Percentiles rank a stretch among this genome's conserved stretches.
These are phyloP conservation scores for Dusona sp. DNA, from an alignment of 2,888 invertebrate species.

Conservation along the genomic window DNA sequence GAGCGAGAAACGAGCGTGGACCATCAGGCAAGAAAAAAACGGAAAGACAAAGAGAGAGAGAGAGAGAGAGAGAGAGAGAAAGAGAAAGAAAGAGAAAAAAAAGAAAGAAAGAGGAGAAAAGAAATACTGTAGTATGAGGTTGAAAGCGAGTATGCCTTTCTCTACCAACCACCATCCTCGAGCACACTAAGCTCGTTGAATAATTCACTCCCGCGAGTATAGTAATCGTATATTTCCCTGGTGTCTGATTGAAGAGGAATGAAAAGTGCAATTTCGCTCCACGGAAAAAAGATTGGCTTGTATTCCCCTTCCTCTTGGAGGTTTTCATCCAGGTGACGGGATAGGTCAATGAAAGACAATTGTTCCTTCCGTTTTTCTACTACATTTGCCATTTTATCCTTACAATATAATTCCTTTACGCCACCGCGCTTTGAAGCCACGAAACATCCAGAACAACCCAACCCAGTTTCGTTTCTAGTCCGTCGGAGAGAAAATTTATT, in stretches of 20 bases:
- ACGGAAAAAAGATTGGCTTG: constrained; percentile 65
- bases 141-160: constrained; percentile 40
- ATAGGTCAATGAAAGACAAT: constrained; percentile 36
- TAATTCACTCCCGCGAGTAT: constrained; percentile 65
- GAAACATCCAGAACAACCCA: constrained; percentile 13
- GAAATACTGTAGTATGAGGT: background rate
- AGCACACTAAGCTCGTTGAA: constrained; percentile 59
- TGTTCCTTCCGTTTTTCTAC: constrained; percentile 59
- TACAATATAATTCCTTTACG: constrained; percentile 38
- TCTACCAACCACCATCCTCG: constrained; percentile 38
- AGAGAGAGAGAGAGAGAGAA: no score
- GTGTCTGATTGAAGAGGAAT: constrained; percentile 67
- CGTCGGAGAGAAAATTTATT: constrained; percentile 20
- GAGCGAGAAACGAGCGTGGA: constrained; percentile 32
- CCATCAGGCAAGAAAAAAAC: constrained; percentile 26
- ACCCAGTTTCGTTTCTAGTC: background rate
- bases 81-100: background rate
- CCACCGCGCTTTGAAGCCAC: constrained; percentile 13
- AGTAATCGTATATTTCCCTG: constrained; percentile 66
- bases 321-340: constrained; percentile 2
- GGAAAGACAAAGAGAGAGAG: background rate
- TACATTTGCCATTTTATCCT: constrained; percentile 46
- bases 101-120: background rate
- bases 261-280: constrained; percentile 63
- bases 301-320: constrained; percentile 8